Base-by-base conservation (phyloP, 2,888 invertebrate species). In the Eueremaeus valkanovi region DNA sequence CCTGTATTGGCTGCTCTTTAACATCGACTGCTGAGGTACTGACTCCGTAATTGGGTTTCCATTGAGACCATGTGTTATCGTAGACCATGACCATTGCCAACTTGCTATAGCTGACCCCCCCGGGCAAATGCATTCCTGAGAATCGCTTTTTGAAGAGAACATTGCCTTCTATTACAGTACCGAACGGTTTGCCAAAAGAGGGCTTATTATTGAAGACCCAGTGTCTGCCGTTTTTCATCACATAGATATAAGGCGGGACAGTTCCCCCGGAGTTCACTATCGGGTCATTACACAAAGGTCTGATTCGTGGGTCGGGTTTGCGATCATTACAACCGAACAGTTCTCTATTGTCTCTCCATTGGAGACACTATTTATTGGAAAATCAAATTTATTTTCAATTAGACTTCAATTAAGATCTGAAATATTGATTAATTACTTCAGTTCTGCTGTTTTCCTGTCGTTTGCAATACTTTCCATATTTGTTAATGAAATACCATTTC, bases 301-400 rank as follows among this genome's bases (percentile, higher is more conserved):
- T 18, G 8, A 66, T 1, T 9, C 18, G 16, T 36, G 5, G 36
- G 3, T 33, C n/a, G 21, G 3, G 13, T 8, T 33, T 21, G 6
- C 36, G 9, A 8, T 16, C 18, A n/a, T 66, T 66, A 66, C 66
- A 66, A 31, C 66, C 66, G 21, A 66, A 66, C 36, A 66, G 16
- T 6, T 36, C 66, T 33, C 18, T n/a, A 36, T 40, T 66, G n/a
- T 66, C 66, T 66, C n/a, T 36, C 66, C 66, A 66, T 66, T 66
- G 2, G 3, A n/a, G 36, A 13, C 66, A 66, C 66, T 66, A 55
- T 49, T 9, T 49, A 8, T 55, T 8, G 24, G n/a, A 18, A 61
- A 29, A n/a, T n/a, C n/a, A 1, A 29, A 29, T 31, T 31, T 29
- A 61, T 29, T 24, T 24, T 24, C 18, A 55, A 21, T 8, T 9